Evolutionary conservation across 2,113 vertebrate species (phyloP).

Genomic region (Pantherophis guttatus): DNA sequence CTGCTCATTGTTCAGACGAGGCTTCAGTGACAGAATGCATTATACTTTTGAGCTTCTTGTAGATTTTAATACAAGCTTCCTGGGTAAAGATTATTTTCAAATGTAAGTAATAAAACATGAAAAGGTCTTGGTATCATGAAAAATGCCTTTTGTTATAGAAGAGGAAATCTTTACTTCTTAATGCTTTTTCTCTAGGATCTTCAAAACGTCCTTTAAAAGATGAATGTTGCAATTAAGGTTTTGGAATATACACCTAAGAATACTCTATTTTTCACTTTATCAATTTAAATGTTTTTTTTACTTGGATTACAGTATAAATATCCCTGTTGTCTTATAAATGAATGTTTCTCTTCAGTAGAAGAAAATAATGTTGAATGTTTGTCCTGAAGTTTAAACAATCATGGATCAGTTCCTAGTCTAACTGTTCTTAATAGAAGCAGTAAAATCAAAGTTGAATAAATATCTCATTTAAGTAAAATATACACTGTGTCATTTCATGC

Average conservation of each 20-base stretch:
- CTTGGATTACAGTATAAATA: constrained; percentile 6
- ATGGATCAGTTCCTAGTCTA: background rate
- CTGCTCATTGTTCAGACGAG: constrained; percentile 30
- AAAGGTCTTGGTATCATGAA: constrained; percentile 18
- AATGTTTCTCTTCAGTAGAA: background rate
- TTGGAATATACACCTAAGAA: constrained; percentile 33
- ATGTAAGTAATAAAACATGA: constrained; percentile 32
- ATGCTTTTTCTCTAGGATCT: constrained; percentile 31
- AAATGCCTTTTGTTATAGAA: background rate
- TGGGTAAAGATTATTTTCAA: constrained; percentile 41
- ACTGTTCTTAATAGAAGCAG: too few species aligned
- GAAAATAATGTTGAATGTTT: constrained; percentile 38
- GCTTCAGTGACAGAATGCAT: background rate
- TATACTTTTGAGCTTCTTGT: constrained; percentile 33
- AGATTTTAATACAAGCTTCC: constrained; percentile 26
- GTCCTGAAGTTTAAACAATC: background rate
- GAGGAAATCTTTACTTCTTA: background rate
- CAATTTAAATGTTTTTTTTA: constrained; percentile 6
- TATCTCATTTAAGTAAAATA: background rate
- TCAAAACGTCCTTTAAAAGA: constrained; percentile 54
- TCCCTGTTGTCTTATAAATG: background rate
- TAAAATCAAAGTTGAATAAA: background rate
- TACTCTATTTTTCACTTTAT: constrained; percentile 33
- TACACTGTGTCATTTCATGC: background rate
- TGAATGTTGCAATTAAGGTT: constrained; percentile 22